Evolutionary conservation across 2,113 vertebrate species (phyloP), one percentile per base, ranked within the genome.

Genomic region (Hypomesus transpacificus): DNA sequence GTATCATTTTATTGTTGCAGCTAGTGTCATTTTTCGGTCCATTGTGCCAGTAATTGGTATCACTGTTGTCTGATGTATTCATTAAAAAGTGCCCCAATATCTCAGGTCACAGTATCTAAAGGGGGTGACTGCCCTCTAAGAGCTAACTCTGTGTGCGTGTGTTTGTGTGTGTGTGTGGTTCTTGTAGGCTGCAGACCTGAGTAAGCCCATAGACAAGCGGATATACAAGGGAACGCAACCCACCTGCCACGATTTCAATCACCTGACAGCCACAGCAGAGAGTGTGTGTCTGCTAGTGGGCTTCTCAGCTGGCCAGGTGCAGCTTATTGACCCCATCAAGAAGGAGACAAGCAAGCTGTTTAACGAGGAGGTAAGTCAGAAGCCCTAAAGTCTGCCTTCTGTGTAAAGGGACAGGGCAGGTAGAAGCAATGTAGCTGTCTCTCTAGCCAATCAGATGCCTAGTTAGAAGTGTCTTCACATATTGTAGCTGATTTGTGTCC

Each of bases 191-290:
- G 97, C 96, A 70, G 97, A 99, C 89, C 91, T 99, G 86, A 98
- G 96, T 88, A 99, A 99, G 86, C 97, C 97, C 70, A 95, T 99
- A 91, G 97, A 99, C 92, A 99, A 99, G 91, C 93, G 97, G 92
- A 98, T 99, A 91, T 99, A 99, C 92, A 99, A 99, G 94, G 97
- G 97, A 92, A 99, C 97, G 87, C 97, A 99, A 80, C 97, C 97
- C 64, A 99, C 97, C n/a, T 98, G 97, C 89, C 97, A 99, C 83
- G 97, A 99, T 92, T 98, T 99, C 93, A 99, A 98, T 91, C 94
- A 96, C 76, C 93, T 98, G 85, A 98, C 97, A 62, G 97, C 97
- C 61, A 98, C 96, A 56, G 95, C 96, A 59, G 97, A 98, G 88
- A 98, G 96, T 22, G 97, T 99, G 26, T 98, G 95, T 78, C 93